Percentiles rank a stretch among this genome's conserved stretches.
Conservation (phyloP, 2,888 invertebrate genomes). For the Epinotia demarniana region DNA sequence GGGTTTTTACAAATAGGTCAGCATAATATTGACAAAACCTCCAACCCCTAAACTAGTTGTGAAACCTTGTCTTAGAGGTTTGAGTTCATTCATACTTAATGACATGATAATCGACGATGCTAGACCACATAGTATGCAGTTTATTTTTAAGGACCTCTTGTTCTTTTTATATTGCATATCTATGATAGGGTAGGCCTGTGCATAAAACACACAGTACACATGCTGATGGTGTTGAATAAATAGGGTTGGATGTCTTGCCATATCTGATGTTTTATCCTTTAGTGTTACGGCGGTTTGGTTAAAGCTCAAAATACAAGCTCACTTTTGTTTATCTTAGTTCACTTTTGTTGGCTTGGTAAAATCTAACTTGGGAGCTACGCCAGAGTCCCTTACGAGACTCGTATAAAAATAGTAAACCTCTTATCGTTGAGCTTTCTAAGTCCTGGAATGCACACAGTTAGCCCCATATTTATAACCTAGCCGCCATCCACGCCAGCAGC, state of each 20-base stretch:
- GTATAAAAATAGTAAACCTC: conserved; percentile 3
- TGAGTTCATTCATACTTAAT: too few relatives aligned
- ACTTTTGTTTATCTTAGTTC: not conserved
- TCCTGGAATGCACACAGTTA: conserved; percentile 41
- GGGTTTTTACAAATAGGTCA: too few relatives aligned
- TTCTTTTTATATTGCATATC: not conserved
- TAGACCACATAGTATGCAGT: not conserved
- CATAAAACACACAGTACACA: not conserved
- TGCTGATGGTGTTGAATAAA: not conserved
- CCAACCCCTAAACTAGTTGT: too few relatives aligned
- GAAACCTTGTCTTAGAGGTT: too few relatives aligned
- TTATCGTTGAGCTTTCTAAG: conserved; percentile 25
- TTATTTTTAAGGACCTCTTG: not conserved
- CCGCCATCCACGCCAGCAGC: conserved; percentile 50
- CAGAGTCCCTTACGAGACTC: not conserved
- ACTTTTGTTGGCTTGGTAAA: not conserved
- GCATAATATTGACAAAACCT: too few relatives aligned
- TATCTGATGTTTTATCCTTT: not conserved
- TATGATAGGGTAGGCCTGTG: not conserved
- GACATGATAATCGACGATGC: too few relatives aligned
- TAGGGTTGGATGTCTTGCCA: not conserved
- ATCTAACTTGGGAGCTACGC: not conserved
- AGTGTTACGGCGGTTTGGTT: not conserved
- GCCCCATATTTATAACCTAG: conserved; percentile 40
- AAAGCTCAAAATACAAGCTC: not conserved